Conservation (phyloP, 2,888 invertebrate genomes). For the Helicoverpa assulta region DNA sequence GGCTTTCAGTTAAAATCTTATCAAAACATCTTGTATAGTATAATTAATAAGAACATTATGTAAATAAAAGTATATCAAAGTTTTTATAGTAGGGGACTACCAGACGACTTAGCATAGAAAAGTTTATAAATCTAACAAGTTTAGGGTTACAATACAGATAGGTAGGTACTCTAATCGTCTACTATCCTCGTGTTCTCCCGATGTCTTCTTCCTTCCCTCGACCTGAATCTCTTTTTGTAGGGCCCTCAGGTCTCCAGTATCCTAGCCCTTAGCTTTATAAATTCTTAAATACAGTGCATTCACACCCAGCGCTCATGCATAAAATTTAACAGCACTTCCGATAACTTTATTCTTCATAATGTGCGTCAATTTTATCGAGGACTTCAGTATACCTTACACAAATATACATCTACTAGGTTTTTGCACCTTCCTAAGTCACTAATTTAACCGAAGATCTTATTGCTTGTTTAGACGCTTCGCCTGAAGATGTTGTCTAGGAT, state of each 20-base stretch:
- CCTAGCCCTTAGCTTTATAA: slow-evolving; percentile 11
- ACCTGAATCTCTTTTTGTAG: slow-evolving; percentile 1
- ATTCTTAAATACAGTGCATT: slow-evolving; percentile 43
- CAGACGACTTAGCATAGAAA: slow-evolving; percentile 20
- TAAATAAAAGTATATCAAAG: slow-evolving; percentile 29
- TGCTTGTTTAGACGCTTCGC: slow-evolving; percentile 89
- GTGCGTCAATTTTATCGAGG: slow-evolving; percentile 44
- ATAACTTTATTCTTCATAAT: slow-evolving; percentile 40
- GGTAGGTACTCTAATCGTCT: slow-evolving; percentile 8
- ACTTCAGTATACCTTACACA: slow-evolving; percentile 46
- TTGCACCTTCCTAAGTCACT: slow-evolving; percentile 52
- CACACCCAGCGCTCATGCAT: slow-evolving; percentile 41
- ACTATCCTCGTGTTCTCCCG: slow-evolving; percentile 32
- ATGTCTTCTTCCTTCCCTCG: slow-evolving; percentile 21
- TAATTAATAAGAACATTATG: slow-evolving; percentile 25
- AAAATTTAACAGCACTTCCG: slow-evolving; percentile 40
- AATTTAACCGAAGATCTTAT: slow-evolving; percentile 39
- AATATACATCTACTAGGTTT: slow-evolving; percentile 57
- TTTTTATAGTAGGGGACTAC: slow-evolving; percentile 11
- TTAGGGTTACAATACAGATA: slow-evolving; percentile 10
- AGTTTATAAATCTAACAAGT: slow-evolving; percentile 9
- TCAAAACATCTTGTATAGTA: slow-evolving; percentile 16
- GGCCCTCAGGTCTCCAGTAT: slow-evolving; percentile 14
- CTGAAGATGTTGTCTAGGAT: slow-evolving; percentile 95
- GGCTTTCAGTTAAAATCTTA: slow-evolving; percentile 39